Percentiles rank a stretch among this genome's conserved stretches.
Conservation (phyloP, 53 echinoderm and acorn worm genomes). For the Actinopyga echinites region DNA sequence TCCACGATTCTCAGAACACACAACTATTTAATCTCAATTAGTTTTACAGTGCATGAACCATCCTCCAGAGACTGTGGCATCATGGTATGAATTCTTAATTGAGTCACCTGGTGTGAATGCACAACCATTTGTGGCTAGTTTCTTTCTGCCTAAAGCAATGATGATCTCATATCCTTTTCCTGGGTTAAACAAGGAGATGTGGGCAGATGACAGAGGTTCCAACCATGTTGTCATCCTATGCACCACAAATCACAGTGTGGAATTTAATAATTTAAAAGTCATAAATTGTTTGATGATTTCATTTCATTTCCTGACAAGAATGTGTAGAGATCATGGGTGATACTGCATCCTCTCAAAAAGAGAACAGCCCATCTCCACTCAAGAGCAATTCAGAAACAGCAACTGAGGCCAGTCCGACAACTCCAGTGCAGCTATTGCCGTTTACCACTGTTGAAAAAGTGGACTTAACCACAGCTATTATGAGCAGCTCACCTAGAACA, state of each 20-base stretch:
- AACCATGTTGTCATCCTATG: background rate
- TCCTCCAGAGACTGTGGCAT: too few relatives aligned
- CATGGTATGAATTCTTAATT: background rate
- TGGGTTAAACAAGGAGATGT: background rate
- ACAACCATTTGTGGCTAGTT: conserved; percentile 2
- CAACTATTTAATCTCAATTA: too few relatives aligned
- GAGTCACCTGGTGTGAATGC: conserved; percentile 35
- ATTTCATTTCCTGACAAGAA: too few relatives aligned
- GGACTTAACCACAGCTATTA: conserved; percentile 58
- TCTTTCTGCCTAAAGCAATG: background rate
- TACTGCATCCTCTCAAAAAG: conserved; percentile 14
- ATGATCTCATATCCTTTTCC: conserved; percentile 22
- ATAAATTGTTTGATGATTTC: too few relatives aligned
- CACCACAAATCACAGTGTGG: too few relatives aligned
- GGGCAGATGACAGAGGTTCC: conserved; percentile 11
- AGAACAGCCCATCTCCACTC: background rate
- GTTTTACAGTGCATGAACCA: too few relatives aligned
- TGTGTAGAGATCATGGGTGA: conserved; percentile 1
- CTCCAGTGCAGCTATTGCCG: conserved; percentile 67
- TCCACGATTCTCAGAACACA: too few relatives aligned
- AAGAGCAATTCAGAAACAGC: background rate
- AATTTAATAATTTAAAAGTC: too few relatives aligned
- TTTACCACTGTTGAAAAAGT: conserved; percentile 82
- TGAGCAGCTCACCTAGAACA: conserved; percentile 33
- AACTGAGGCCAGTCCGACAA: background rate